Base-by-base conservation (phyloP, 2,888 invertebrate genomes). In the Glaucopsyche alexis region DNA sequence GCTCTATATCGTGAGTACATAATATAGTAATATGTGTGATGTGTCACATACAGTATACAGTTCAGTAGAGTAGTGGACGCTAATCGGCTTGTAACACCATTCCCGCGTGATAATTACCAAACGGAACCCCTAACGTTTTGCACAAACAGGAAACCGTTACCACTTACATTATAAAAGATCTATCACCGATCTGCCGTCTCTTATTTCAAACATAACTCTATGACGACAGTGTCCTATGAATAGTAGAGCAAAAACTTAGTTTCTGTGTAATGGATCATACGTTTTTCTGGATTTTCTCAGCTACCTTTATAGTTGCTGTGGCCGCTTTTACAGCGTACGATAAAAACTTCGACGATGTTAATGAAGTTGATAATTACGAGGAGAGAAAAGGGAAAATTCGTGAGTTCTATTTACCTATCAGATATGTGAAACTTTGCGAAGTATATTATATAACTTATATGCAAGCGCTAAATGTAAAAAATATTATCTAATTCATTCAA, bases 91-190 rank as follows among this genome's bases (percentile, higher is more conserved):
- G 73, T 78, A 78, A 74, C 76, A 79, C 78, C 75, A 80, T 80
- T 29, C 80, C 80, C 49, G 80, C 75, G 81, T 77, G 90, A 87
- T 91, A 92, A 92, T 78, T 79, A 81, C 79, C 77, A 82, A 90
- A 90, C 92, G 89, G 91, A 91, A 85, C 77, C 84, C 85, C 80
- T 87, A 88, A 91, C 85, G 80, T 73, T 80, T 87, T 85, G 73
- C 80, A 82, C 87, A 90, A 90, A 91, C 82, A 90, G 47, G 77
- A 72, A 73, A 89, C 92, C 91, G 92, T 91, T 91, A 92, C 81
- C 78, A 81, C 83, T 84, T 76, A 90, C 85, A 82, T 89, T 90
- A 91, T 90, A 89, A 85, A 89, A 80, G 75, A 67, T 83, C 83
- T 78, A 81, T 79, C 82, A 78, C 79, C 76, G 81, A 83, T 75